Percentiles rank a stretch among this genome's conserved stretches.
Conservation (phyloP, 1,140 invertebrate species). For the Caenorhabditis latens region DNA sequence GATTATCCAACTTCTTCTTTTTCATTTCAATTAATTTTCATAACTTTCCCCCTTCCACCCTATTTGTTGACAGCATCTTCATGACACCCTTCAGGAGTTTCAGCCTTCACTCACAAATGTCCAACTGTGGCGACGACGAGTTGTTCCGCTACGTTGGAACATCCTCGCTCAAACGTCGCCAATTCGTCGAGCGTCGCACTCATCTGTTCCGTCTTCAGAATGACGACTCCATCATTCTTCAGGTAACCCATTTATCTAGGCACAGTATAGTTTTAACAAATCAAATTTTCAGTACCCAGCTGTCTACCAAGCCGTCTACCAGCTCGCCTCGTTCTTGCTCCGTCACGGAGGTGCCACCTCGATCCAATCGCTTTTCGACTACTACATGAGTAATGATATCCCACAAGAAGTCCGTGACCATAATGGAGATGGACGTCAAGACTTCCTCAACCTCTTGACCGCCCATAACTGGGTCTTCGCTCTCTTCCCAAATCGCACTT, state of each 20-base stretch:
- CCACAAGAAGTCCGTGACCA: conserved; percentile 62
- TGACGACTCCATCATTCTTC: conserved; percentile 60
- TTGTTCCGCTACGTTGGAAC: conserved; percentile 77
- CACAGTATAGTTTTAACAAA: neutral
- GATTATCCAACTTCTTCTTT: neutral
- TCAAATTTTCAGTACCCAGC: conserved; percentile 69
- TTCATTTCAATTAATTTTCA: neutral
- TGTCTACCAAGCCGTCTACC: conserved; percentile 71
- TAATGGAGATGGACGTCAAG: conserved; percentile 71
- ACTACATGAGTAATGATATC: conserved; percentile 68
- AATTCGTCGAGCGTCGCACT: conserved; percentile 76
- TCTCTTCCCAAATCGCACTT: conserved; percentile 76
- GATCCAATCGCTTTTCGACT: conserved; percentile 74
- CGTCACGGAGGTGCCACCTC: conserved; percentile 75
- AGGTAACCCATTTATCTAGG: neutral
- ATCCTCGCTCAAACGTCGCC: conserved; percentile 74
- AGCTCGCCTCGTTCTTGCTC: conserved; percentile 71
- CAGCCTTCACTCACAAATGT: conserved; percentile 77
- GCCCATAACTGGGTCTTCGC: conserved; percentile 75
- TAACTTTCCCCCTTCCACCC: neutral
- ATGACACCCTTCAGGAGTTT: conserved; percentile 59
- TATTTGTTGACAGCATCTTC: conserved; percentile 33
- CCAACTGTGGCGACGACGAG: conserved; percentile 76
- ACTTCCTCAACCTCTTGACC: conserved; percentile 73
- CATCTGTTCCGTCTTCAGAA: conserved; percentile 71